A percentile compares a stretch with the other conserved stretches of the same genome.
Conservation (phyloP, 2,113 vertebrate genomes). For the Rhineura floridana region DNA sequence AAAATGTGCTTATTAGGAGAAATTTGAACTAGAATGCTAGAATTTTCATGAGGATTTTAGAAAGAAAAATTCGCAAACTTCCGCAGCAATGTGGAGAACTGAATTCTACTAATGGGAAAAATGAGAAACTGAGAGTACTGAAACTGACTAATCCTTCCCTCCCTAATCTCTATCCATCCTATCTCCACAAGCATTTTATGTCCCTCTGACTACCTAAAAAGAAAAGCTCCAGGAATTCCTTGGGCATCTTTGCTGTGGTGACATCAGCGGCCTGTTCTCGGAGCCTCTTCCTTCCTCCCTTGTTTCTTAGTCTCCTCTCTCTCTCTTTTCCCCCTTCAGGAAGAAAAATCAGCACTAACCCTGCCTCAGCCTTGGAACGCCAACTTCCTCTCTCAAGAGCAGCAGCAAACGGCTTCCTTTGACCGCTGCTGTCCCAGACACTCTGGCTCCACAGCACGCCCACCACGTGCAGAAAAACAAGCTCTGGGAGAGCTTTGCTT, state of each 20-base stretch:
- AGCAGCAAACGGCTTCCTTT: conserved; percentile 59
- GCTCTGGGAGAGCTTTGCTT: conserved; percentile 40
- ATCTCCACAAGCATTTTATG: too few species aligned
- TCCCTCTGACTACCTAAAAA: neutral
- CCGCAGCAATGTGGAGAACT: too few species aligned
- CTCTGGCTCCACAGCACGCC: conserved; percentile 67
- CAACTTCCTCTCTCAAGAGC: conserved; percentile 39
- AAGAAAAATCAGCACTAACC: conserved; percentile 5
- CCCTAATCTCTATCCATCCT: neutral
- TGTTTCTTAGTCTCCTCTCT: neutral
- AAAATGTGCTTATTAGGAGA: too few species aligned
- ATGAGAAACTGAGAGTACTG: too few species aligned
- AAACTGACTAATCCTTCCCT: too few species aligned
- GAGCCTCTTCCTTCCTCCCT: conserved; percentile 61
- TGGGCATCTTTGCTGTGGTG: rapidly evolving
- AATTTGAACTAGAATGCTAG: too few species aligned
- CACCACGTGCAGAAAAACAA: conserved; percentile 51
- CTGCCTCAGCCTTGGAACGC: conserved; percentile 47
- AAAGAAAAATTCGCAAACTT: too few species aligned
- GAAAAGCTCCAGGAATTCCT: conserved; percentile 1
- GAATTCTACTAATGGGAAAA: too few species aligned
- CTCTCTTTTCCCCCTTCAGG: conserved; percentile 29
- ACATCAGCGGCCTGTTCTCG: neutral
- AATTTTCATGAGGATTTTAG: too few species aligned
- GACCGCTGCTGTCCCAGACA: conserved; percentile 66